These are phyloP conservation scores for Salvator merianae DNA, from an alignment of 2,113 vertebrate species.

Conservation along the genomic window DNA sequence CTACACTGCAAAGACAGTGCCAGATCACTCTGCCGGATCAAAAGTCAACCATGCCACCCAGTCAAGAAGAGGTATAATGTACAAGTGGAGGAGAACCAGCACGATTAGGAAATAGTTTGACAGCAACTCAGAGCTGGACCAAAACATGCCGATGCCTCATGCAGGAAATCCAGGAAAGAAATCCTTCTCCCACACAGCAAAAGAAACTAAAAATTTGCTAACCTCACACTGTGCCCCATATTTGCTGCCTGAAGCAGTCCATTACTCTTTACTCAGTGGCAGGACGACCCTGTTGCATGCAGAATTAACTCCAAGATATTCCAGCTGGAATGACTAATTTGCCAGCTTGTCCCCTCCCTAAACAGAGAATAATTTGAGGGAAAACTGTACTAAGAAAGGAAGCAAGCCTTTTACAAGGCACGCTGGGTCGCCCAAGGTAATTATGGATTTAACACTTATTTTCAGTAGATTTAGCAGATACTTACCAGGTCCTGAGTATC, in stretches of 20 bases:
- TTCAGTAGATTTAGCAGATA: not conserved
- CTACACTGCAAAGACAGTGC: not conserved
- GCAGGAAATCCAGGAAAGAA: not conserved
- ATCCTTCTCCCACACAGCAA: not conserved
- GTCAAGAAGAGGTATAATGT: too few species aligned
- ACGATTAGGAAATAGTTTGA: not conserved
- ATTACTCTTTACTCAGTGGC: not conserved
- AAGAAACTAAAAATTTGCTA: not conserved
- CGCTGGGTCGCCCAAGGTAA: not conserved
- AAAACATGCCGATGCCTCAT: not conserved
- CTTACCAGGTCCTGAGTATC: constrained; percentile 91
- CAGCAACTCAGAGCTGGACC: not conserved
- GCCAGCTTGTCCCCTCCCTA: not conserved
- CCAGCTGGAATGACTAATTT: constrained; percentile 20
- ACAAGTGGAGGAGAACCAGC: not conserved
- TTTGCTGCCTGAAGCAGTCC: not conserved
- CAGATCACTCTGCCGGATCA: not conserved
- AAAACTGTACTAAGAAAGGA: constrained; percentile 22
- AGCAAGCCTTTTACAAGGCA: constrained; percentile 4
- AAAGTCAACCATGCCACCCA: not conserved
- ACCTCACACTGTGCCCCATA: not conserved
- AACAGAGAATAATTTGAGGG: constrained; percentile 40
- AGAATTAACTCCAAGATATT: not conserved
- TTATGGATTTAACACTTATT: not conserved
- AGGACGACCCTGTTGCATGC: not conserved